Conservation (phyloP, 2,113 vertebrate genomes). For the Barnardius zonarius region DNA sequence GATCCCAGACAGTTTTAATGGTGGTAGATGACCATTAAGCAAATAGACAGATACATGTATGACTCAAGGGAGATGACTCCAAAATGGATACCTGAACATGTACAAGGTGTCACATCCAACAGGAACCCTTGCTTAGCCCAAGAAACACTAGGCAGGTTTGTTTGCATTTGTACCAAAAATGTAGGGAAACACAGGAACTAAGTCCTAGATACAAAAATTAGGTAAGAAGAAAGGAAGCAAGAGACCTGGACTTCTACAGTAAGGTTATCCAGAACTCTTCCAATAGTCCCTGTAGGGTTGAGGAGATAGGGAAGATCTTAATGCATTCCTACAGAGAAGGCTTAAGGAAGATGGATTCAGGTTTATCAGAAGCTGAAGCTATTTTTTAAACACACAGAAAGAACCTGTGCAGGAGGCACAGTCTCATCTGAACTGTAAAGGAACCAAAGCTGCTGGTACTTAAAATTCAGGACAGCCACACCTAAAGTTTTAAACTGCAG, state of each 20-base stretch:
- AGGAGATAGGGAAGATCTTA: not conserved
- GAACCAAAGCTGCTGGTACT: not conserved
- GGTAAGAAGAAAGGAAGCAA: not conserved
- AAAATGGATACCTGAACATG: not conserved
- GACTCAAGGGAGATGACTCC: not conserved
- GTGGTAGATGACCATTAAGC: not conserved
- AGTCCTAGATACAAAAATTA: not conserved
- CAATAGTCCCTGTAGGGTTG: not conserved
- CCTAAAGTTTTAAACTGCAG: not conserved
- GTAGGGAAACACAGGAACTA: not conserved
- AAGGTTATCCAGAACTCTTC: not conserved
- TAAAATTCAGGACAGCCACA: not conserved
- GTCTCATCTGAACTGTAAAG: not conserved
- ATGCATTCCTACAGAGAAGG: not conserved
- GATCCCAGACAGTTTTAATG: not conserved
- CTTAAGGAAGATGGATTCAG: not conserved
- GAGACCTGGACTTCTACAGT: not conserved
- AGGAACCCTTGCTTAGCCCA: not conserved
- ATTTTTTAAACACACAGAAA: not conserved
- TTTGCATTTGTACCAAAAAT: not conserved
- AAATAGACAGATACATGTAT: not conserved
- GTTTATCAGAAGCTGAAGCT: not conserved
- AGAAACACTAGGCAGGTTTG: not conserved
- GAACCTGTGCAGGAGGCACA: not conserved
- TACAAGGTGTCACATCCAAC: not conserved